Percentiles rank a stretch among this genome's conserved stretches.
Evolutionary conservation across 2,888 invertebrate species (phyloP).

Genomic region (Escarpia spicata): DNA sequence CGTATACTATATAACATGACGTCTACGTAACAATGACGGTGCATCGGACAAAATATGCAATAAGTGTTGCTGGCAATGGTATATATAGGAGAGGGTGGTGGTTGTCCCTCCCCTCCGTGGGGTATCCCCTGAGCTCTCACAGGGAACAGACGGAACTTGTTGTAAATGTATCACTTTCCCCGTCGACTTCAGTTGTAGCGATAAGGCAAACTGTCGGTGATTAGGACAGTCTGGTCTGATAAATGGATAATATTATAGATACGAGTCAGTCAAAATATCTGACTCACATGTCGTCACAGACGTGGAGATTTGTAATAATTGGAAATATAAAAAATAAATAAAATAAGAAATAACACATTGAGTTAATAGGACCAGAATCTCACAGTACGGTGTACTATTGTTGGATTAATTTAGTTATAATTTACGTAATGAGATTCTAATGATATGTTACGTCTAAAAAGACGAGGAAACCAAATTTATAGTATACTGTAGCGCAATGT

Average conservation of each 20-base stretch:
- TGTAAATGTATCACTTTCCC: not conserved
- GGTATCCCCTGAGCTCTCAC: too few relatives aligned
- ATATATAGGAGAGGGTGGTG: too few relatives aligned
- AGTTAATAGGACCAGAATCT: not conserved
- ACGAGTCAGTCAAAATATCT: not conserved
- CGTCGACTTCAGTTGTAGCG: not conserved
- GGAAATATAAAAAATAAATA: not conserved
- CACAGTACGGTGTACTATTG: not conserved
- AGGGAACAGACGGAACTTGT: too few relatives aligned
- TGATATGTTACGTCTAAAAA: too few relatives aligned
- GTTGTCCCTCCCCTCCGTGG: too few relatives aligned
- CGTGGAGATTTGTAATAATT: not conserved
- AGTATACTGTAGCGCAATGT: too few relatives aligned
- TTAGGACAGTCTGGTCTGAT: not conserved
- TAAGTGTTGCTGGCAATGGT: too few relatives aligned
- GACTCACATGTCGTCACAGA: not conserved
- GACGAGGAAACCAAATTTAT: too few relatives aligned
- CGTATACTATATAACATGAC: too few relatives aligned
- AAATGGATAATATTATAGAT: not conserved
- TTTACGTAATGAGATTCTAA: too few relatives aligned
- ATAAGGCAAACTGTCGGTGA: constrained; percentile 7
- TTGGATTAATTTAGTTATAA: not conserved
- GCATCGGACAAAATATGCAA: too few relatives aligned
- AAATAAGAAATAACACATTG: not conserved
- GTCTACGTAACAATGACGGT: too few relatives aligned